Evolutionary conservation across 2,888 invertebrate species (phyloP).

Genomic region (Brachyopa scutellaris): DNA sequence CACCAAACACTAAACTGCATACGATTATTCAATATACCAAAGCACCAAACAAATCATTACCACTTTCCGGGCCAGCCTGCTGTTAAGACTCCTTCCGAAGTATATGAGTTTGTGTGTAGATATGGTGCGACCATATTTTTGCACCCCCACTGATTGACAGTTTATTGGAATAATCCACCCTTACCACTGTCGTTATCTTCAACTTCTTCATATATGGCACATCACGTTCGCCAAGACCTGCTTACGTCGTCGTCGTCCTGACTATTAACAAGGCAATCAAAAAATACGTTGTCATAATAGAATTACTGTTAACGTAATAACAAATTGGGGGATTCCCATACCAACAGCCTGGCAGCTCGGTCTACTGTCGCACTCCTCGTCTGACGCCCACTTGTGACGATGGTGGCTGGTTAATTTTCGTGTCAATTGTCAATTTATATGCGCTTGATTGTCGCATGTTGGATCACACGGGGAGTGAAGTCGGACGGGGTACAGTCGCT

Average conservation of each 20-base stretch:
- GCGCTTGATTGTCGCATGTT: constrained; percentile 70
- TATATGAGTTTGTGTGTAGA: background rate
- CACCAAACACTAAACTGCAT: constrained; percentile 67
- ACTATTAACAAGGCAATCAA: constrained; percentile 73
- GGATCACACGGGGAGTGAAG: constrained; percentile 25
- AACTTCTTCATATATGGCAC: constrained; percentile 46
- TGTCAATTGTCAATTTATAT: constrained; percentile 73
- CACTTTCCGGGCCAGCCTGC: constrained; percentile 53
- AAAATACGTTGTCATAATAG: constrained; percentile 73
- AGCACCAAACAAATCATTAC: constrained; percentile 67
- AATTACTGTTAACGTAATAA: constrained; percentile 72
- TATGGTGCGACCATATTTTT: constrained; percentile 26
- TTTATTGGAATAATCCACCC: constrained; percentile 69
- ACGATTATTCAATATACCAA: constrained; percentile 53
- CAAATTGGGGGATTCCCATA: constrained; percentile 50
- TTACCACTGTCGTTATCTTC: constrained; percentile 12
- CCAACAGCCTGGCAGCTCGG: constrained; percentile 20
- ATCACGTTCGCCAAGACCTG: constrained; percentile 60
- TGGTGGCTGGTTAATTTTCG: constrained; percentile 71
- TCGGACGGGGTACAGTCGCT: background rate
- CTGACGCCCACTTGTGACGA: constrained; percentile 15
- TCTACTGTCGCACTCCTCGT: background rate
- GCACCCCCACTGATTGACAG: constrained; percentile 65
- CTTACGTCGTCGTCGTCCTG: constrained; percentile 58
- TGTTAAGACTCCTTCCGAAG: background rate